Conservation (phyloP, 2,888 invertebrate species). For the Idaea straminata region DNA sequence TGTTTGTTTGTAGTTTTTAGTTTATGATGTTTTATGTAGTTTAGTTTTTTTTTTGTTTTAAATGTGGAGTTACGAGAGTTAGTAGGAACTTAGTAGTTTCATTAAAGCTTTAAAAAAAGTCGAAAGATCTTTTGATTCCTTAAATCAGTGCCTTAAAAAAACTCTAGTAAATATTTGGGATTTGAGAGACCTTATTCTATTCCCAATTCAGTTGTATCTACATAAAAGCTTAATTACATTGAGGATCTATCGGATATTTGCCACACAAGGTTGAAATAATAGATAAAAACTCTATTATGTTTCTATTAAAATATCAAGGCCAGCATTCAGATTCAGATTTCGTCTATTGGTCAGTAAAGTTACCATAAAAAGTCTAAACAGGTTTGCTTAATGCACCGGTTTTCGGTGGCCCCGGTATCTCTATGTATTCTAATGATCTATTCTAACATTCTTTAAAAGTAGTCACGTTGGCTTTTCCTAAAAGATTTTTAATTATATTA, state of each 20-base stretch:
- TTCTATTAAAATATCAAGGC: slow-evolving; percentile 28
- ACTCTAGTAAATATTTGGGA: no score
- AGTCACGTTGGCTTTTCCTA: slow-evolving; percentile 2
- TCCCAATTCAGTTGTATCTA: not conserved
- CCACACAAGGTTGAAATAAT: not conserved
- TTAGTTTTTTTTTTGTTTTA: not conserved
- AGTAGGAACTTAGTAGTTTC: no score
- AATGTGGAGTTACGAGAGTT: no score
- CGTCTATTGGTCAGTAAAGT: slow-evolving; percentile 24
- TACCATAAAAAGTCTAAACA: slow-evolving; percentile 42
- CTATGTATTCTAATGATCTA: slow-evolving; percentile 22
- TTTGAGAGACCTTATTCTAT: no score
- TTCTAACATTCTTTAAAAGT: slow-evolving; percentile 21
- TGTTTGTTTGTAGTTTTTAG: no score
- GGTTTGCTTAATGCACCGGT: slow-evolving; percentile 44
- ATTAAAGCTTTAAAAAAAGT: no score
- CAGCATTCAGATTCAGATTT: slow-evolving; percentile 23
- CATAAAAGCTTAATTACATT: slow-evolving; percentile 8
- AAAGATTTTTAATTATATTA: no score
- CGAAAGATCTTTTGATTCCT: not conserved
- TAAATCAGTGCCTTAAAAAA: no score
- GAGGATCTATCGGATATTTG: not conserved
- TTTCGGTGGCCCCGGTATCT: slow-evolving; percentile 16
- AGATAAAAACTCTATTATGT: not conserved
- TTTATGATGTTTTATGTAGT: not conserved